Base-by-base conservation (phyloP, 2,888 invertebrate genomes). In the Tiphia femorata region DNA sequence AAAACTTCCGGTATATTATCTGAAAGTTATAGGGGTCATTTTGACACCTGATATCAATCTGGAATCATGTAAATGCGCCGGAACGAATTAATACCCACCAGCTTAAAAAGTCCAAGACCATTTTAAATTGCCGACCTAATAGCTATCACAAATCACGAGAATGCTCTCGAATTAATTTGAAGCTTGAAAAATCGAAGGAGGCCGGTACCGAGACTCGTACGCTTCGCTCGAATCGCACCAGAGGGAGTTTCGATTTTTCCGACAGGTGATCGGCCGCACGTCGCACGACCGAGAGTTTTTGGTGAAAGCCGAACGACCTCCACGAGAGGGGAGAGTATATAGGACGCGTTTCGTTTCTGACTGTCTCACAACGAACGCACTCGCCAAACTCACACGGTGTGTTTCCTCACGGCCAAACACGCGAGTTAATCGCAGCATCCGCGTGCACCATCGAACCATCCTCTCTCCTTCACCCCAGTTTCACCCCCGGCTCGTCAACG, bases 241-340 rank as follows among this genome's bases (percentile, higher is more conserved):
- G 17, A 29, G 29, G 52, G 58, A 63, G 64, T 69, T 62, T 63
- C 50, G 58, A 67, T 67, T 71, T 67, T 67, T 64, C 54, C 52
- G 20, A 38, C 56, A 42, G 62, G 58, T 49, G 65, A 66, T 48
- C 33, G 51, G 51, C 33, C 12, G 49, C 54, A 38, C 46, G 8
- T 2, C 43, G 55, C 43, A 16, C 52, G 29, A 41, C 53, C 58
- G 61, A 59, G 62, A 61, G 62, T 73, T 82, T 82, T 81, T 61
- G 82, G 82, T 81, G 82, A 82, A 80, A 80, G 80, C 80, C 56
- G 64, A 12, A 58, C 52, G 66, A 49, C 67, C 56, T 52, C 41
- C 49, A 38, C 65, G 71, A 75, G 82, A 79, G 83, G 82, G 82
- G 81, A 80, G 76, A 72, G 77, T 82, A 82, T 83, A 82, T 80